Conservation (phyloP, 2,888 invertebrate species). For the Incurvaria masculella region DNA sequence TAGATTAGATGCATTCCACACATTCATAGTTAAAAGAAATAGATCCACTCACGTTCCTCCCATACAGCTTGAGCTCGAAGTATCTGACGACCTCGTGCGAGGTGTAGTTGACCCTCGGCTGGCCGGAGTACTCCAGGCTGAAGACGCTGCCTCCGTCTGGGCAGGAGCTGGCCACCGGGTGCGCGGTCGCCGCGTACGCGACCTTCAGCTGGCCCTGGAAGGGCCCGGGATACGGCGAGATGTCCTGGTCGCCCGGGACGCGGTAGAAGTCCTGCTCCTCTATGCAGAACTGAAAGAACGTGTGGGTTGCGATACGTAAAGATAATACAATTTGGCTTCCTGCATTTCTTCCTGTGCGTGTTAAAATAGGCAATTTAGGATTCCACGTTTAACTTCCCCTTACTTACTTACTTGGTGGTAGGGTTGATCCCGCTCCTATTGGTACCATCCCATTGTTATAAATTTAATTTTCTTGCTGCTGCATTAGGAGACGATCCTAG, state of each 20-base stretch:
- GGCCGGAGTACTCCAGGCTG: conserved; percentile 27
- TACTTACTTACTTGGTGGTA: too few relatives aligned
- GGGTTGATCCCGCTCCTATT: too few relatives aligned
- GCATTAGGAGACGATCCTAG: too few relatives aligned
- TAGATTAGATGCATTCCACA: neutral
- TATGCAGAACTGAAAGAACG: conserved; percentile 26
- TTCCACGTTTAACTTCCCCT: too few relatives aligned
- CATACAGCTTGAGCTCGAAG: conserved; percentile 27
- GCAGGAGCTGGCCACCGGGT: conserved; percentile 18
- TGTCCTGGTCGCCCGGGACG: conserved; percentile 28
- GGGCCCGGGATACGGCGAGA: conserved; percentile 26
- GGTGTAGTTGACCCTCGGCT: conserved; percentile 18
- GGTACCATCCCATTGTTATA: too few relatives aligned
- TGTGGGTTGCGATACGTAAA: too few relatives aligned
- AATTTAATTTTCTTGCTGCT: too few relatives aligned
- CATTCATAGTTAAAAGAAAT: neutral
- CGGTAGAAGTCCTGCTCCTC: conserved; percentile 28
- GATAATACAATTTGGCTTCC: too few relatives aligned
- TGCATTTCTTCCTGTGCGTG: too few relatives aligned
- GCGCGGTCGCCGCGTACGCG: conserved; percentile 21
- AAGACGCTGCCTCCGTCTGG: conserved; percentile 23
- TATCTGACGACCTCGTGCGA: conserved; percentile 22
- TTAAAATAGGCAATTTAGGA: too few relatives aligned
- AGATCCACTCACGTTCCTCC: conserved; percentile 26
- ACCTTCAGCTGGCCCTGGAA: conserved; percentile 30